Conservation (phyloP, 2,797 vertebrate genomes). For the Lemur catta region DNA sequence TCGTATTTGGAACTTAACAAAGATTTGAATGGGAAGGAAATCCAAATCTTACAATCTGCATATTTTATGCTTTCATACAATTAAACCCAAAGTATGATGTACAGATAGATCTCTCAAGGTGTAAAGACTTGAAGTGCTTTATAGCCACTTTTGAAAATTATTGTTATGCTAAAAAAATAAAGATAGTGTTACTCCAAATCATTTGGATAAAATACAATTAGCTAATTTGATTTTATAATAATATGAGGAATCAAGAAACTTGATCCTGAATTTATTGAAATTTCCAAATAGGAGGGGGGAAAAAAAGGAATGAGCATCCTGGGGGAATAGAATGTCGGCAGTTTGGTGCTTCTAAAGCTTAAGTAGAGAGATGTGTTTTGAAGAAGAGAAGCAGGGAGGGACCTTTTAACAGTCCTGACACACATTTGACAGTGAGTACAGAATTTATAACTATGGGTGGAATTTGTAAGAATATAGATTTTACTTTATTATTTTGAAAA, state of each 20-base stretch:
- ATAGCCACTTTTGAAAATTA: background rate
- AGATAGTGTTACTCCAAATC: background rate
- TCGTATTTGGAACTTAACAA: background rate
- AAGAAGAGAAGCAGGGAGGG: background rate
- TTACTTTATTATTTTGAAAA: background rate
- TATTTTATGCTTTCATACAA: background rate
- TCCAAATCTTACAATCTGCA: background rate
- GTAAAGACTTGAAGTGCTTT: background rate
- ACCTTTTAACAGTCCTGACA: background rate
- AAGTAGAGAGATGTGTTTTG: background rate
- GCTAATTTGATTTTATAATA: conserved; percentile 9
- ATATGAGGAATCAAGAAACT: background rate
- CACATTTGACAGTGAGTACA: background rate
- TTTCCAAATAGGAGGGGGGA: background rate
- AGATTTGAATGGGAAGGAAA: background rate
- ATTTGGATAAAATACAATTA: background rate
- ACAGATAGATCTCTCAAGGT: background rate
- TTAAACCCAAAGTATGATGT: background rate
- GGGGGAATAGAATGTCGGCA: background rate
- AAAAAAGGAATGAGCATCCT: background rate
- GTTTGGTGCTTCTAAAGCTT: background rate
- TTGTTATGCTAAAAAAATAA: conserved; percentile 1
- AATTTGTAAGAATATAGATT: background rate
- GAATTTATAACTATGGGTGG: background rate
- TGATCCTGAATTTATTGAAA: background rate